These are phyloP conservation scores for Julus scanicus DNA, from an alignment of 2,888 invertebrate genomes.

Conservation along the genomic window DNA sequence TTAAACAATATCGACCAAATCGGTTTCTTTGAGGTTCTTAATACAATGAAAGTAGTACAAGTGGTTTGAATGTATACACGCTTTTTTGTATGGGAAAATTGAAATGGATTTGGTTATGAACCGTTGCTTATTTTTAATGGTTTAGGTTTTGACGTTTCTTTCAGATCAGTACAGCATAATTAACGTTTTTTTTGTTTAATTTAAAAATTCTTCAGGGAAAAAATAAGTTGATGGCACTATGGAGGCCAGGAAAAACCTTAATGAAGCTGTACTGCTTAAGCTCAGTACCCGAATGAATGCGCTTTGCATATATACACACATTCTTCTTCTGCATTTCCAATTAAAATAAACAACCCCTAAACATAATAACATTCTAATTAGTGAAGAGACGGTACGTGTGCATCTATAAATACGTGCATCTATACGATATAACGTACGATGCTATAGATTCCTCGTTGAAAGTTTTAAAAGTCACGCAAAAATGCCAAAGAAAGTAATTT, in stretches of 20 bases:
- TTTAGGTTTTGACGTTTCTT: neutral
- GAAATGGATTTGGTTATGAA: neutral
- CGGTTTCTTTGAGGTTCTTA: slow-evolving; percentile 35
- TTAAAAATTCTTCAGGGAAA: neutral
- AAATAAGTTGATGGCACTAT: neutral
- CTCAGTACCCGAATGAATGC: neutral
- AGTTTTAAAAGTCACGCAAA: slow-evolving; percentile 26
- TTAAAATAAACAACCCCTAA: slow-evolving; percentile 36
- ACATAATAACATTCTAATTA: slow-evolving; percentile 42
- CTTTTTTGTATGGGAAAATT: neutral
- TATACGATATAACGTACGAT: neutral
- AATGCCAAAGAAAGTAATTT: neutral
- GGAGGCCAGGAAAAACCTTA: slow-evolving; percentile 8
- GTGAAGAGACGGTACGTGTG: neutral
- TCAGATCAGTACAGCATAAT: neutral
- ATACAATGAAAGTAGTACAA: neutral
- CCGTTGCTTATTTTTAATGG: neutral
- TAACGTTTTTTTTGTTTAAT: slow-evolving; percentile 20
- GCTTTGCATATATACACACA: neutral
- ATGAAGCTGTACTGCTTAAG: slow-evolving; percentile 15
- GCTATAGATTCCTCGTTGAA: slow-evolving; percentile 3
- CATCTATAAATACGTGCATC: neutral
- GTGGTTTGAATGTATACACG: neutral
- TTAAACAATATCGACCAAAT: slow-evolving; percentile 2
- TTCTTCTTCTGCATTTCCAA: slow-evolving; percentile 38